These are phyloP conservation scores for Montipora sp. DNA, from an alignment of 64 coral and sea anemone species.

Conservation along the genomic window DNA sequence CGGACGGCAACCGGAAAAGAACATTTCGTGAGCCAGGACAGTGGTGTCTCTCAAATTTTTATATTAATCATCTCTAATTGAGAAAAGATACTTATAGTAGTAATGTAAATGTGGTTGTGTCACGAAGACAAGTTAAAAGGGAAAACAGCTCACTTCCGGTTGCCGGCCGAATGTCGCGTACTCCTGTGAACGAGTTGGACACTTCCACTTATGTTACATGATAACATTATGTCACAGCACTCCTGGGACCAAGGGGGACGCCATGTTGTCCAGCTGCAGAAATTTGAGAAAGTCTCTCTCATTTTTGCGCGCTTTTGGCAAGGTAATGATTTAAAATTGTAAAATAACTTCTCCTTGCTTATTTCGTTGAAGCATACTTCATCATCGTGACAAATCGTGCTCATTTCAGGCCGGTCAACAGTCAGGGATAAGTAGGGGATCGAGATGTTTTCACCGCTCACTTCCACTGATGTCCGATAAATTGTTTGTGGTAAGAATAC, in stretches of 20 bases:
- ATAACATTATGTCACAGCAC: neutral
- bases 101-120: no score
- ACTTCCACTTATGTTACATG: neutral
- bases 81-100: no score
- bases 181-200: neutral
- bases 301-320: slow-evolving; percentile 17
- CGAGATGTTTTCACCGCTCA: slow-evolving; percentile 41
- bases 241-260: neutral
- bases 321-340: neutral
- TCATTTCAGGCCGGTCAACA: slow-evolving; percentile 23
- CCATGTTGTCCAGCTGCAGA: slow-evolving; percentile 41
- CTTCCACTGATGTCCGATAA: slow-evolving; percentile 42
- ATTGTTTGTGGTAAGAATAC: slow-evolving; percentile 32
- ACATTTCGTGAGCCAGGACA: no score
- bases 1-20: no score
- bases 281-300: slow-evolving; percentile 16
- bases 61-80: no score
- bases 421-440: neutral
- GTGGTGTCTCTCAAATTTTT: no score
- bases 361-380: neutral
- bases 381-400: neutral
- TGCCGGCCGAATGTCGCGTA: no score
- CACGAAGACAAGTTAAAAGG: no score
- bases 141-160: no score
- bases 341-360: neutral